phyloP scores from a whole-genome alignment of 2,113 vertebrate genomes.

The Chaetodon trifascialis region DNA sequence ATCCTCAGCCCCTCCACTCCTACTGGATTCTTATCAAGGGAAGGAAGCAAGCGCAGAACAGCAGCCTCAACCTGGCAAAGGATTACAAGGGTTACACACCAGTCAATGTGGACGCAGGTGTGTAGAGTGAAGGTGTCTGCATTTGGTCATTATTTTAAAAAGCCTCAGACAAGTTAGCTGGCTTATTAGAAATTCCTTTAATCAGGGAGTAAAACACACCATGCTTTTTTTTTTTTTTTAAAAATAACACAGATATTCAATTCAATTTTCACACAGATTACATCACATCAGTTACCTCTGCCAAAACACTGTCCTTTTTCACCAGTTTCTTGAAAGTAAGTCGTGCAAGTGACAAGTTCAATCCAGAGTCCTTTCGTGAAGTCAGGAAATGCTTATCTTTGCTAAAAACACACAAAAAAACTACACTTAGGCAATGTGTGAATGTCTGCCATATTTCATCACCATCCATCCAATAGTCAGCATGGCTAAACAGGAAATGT shows the following conservation, averaged over 20 bases:
- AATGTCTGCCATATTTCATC: neutral
- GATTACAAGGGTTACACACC: too few relatives aligned
- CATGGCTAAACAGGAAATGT: neutral
- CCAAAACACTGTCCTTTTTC: conserved; percentile 25
- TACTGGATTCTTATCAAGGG: conserved; percentile 23
- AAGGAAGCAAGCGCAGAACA: conserved; percentile 36
- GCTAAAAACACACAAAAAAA: conserved; percentile 43
- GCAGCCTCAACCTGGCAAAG: conserved; percentile 53
- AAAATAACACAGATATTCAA: too few relatives aligned
- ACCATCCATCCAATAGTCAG: neutral
- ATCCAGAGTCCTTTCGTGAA: conserved; percentile 49
- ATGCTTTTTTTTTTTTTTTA: too few relatives aligned
- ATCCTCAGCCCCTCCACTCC: conserved; percentile 72
- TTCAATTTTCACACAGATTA: neutral
- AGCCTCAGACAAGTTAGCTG: neutral
- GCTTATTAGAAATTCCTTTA: too few relatives aligned
- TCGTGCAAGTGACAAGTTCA: conserved; percentile 63
- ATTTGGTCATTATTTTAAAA: neutral
- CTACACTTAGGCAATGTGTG: neutral
- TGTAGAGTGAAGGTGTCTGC: too few relatives aligned
- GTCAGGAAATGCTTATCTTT: conserved; percentile 75
- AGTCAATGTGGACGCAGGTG: too few relatives aligned
- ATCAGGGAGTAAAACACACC: too few relatives aligned
- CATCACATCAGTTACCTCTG: conserved; percentile 50
- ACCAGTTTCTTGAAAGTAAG: conserved; percentile 69